Evolutionary conservation across 2,113 vertebrate genomes (phyloP), one percentile per base, ranked within the genome.

Genomic region (Melanotaenia duboulayi): DNA sequence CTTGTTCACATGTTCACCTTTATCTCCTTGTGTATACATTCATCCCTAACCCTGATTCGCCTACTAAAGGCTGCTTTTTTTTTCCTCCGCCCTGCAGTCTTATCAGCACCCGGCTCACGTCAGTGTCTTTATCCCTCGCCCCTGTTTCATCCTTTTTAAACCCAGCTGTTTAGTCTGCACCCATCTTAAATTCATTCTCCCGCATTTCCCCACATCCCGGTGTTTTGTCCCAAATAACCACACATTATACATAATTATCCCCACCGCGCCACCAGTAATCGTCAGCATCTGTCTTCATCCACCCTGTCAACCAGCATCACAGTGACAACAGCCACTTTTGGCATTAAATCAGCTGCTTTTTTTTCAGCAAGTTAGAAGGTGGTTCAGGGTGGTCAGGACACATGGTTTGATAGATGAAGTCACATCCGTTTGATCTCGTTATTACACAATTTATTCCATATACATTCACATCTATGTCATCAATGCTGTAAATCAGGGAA

Each of bases 261-360:
- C 87, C 82, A 80, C 55, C 4, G 71, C 63, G 50, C 82, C 72
- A 49, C 83, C 75, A 40, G 54, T 83, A 91, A 91, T 90, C 76
- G 83, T 82, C 83, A 68, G 84, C 89, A 92, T 92, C 90, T 89
- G 89, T 91, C 89, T 86, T 84, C 88, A 85, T 89, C 80, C 74
- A 54, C 52, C 68, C 67, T 72, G 85, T 89, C 78, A 82, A 62
- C 65, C 20, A n/a, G 65, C 67, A 20, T 64, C 67, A 61, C 46
- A 19, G 25, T 51, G 82, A 69, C 83, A 74, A 60, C 69, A 73
- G 76, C 54, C 65, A 52, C 73, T 74, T 83, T 80, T 83, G 74
- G 76, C 76, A 48, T 71, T 51, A 74, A 71, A 79, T 61, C 70
- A 24, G 74, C 64, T 82, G 57, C 1, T 85, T 88, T 88, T 74